Evolutionary conservation across 2,888 invertebrate genomes (phyloP).

Genomic region (Lucinisca nassula): DNA sequence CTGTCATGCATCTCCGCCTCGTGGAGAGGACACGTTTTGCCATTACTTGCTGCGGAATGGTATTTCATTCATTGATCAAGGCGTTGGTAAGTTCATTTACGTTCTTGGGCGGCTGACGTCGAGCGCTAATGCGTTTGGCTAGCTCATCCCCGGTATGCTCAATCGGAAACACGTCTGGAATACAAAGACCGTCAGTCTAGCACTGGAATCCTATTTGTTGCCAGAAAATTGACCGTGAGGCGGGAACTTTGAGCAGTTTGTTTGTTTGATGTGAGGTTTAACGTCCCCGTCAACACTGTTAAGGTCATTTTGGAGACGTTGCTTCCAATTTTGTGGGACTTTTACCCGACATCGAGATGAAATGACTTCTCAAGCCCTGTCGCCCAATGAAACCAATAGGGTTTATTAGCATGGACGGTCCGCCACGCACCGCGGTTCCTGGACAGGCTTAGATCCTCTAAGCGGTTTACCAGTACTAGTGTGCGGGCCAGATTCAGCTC

Average conservation of each 20-base stretch:
- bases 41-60: neutral
- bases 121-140: conserved; percentile 1
- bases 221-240: neutral
- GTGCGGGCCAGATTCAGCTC: too few relatives aligned
- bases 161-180: conserved; percentile 23
- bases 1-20: neutral
- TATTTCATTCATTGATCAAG: conserved; percentile 7
- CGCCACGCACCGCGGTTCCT: too few relatives aligned
- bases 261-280: too few relatives aligned
- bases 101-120: conserved; percentile 8
- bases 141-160: conserved; percentile 38
- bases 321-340: too few relatives aligned
- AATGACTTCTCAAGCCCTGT: too few relatives aligned
- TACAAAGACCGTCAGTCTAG: conserved; percentile 30
- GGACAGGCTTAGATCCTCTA: too few relatives aligned
- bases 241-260: neutral
- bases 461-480: too few relatives aligned
- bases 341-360: too few relatives aligned
- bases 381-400: too few relatives aligned
- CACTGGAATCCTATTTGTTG: conserved; percentile 19
- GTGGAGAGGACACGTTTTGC: neutral
- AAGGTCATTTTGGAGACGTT: too few relatives aligned
- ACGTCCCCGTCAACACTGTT: too few relatives aligned
- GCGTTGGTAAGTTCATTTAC: neutral
- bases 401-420: too few relatives aligned